Evolutionary conservation across 1,140 invertebrate species (phyloP), one percentile per base, ranked within the genome.

Genomic region (Harpegnathos saltator): DNA sequence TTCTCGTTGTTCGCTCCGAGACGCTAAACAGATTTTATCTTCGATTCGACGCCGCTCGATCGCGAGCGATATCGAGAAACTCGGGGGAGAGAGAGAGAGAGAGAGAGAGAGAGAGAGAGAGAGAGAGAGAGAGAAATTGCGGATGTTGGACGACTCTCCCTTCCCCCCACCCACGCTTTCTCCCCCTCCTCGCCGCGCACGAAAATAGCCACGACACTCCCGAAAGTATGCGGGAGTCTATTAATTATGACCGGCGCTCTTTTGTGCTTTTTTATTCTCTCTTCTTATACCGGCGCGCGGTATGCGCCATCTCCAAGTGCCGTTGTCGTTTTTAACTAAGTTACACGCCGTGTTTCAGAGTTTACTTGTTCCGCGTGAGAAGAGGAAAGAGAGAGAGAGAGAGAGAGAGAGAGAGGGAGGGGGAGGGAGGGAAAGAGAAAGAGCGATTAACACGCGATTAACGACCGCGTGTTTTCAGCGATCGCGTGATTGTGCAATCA

Each of bases 381-480:
- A 38, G 50, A 0, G 12, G 63, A 62, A 29, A 66, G 29, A 3
- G 15, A 17, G 29, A 33, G 29, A 33, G 29, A 68, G 38, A 68
- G 65, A 54, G 48, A 71, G 14, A 71, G 66, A 69, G 66, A 69
- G 48, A 52, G 50, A 71, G n/a, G 29, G 68, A 54, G 24, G 54
- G 48, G 54, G 38, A 9, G 38, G 11, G 38, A 9, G 9, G 11
- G 7, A 11, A 9, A n/a, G 17, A 12, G 22, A 26, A 9, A 68
- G 33, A 62, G 59, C 73, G 63, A 84, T 77, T 77, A 77, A 77
- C 48, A 29, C 74, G 62, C 74, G 74, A 77, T 78, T 80, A 80
- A 80, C 75, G 82, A 81, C 81, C 71, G 71, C 78, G 69, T 74
- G 68, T 82, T 80, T 80, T 80, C 52, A 80, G 65, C 54, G 52